Percentiles rank a stretch among this genome's conserved stretches.
Evolutionary conservation across 2,888 invertebrate genomes (phyloP).

Genomic region (Falcaria lacertinaria): DNA sequence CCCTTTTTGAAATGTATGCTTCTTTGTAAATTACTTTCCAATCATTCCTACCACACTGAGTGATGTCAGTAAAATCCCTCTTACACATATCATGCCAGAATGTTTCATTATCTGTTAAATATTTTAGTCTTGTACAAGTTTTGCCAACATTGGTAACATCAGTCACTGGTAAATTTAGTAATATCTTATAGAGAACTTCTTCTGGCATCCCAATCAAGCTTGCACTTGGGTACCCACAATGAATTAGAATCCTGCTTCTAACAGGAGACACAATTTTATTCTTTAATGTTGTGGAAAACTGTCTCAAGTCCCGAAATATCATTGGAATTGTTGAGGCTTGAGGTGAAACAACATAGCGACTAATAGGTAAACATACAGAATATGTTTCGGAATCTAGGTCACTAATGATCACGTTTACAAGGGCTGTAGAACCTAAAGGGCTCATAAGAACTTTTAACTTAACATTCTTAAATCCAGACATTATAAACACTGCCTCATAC

Average conservation of each 20-base stretch:
- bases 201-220: slow-evolving; percentile 67
- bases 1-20: slow-evolving; percentile 28
- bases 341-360: slow-evolving; percentile 57
- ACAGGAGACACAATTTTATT: slow-evolving; percentile 75
- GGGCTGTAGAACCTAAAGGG: slow-evolving; percentile 49
- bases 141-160: slow-evolving; percentile 50
- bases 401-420: slow-evolving; percentile 54
- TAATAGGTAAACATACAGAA: slow-evolving; percentile 58
- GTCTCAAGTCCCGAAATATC: slow-evolving; percentile 64
- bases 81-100: slow-evolving; percentile 59
- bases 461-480: slow-evolving; percentile 44
- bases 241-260: slow-evolving; percentile 73
- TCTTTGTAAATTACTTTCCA: slow-evolving; percentile 53
- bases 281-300: slow-evolving; percentile 72
- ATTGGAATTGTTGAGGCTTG: slow-evolving; percentile 52
- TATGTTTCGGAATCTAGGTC: slow-evolving; percentile 57
- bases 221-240: slow-evolving; percentile 66
- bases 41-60: slow-evolving; percentile 21
- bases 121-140: slow-evolving; percentile 49
- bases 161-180: slow-evolving; percentile 39
- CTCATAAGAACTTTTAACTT: slow-evolving; percentile 54
- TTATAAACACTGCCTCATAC: slow-evolving; percentile 45
- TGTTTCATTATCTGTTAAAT: slow-evolving; percentile 39
- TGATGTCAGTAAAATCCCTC: slow-evolving; percentile 45
- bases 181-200: slow-evolving; percentile 55